phyloP scores from a whole-genome alignment of 2,888 invertebrate species.

The Drosophila incognita region DNA sequence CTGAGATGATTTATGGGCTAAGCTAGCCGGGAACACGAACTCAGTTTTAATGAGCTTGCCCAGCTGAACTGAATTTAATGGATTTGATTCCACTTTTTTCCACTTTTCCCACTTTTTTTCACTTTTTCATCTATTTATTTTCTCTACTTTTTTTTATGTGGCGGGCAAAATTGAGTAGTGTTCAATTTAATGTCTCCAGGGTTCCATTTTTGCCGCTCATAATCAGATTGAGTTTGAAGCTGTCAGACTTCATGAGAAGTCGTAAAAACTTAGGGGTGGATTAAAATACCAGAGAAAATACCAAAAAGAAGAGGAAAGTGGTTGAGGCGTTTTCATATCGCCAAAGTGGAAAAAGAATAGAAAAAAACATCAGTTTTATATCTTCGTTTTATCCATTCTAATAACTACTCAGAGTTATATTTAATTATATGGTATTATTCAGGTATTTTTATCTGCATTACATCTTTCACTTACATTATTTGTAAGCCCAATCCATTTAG shows the following conservation, averaged over 20 bases:
- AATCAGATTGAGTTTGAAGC: neutral
- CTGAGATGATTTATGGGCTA: constrained; percentile 62
- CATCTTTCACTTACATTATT: neutral
- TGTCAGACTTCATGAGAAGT: constrained; percentile 1
- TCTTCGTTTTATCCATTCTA: neutral
- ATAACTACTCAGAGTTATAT: neutral
- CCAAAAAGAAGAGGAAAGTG: neutral
- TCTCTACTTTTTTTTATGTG: neutral
- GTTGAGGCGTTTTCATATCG: neutral
- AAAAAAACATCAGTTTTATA: neutral
- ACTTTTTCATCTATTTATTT: neutral
- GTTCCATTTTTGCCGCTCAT: neutral
- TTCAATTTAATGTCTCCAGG: constrained; percentile 1
- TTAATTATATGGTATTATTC: neutral
- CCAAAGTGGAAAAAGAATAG: neutral
- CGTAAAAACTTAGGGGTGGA: neutral
- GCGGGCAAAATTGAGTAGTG: neutral
- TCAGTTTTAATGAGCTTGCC: constrained; percentile 60
- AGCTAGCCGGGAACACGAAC: constrained; percentile 19
- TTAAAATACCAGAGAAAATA: neutral
- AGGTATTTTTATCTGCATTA: neutral
- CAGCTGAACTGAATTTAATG: constrained; percentile 60
- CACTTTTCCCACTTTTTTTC: no score
- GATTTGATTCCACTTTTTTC: constrained; percentile 23
- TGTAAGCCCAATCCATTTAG: neutral